Evolutionary conservation across 2,113 vertebrate species (phyloP).

Genomic region (Colistium nudipinnis): DNA sequence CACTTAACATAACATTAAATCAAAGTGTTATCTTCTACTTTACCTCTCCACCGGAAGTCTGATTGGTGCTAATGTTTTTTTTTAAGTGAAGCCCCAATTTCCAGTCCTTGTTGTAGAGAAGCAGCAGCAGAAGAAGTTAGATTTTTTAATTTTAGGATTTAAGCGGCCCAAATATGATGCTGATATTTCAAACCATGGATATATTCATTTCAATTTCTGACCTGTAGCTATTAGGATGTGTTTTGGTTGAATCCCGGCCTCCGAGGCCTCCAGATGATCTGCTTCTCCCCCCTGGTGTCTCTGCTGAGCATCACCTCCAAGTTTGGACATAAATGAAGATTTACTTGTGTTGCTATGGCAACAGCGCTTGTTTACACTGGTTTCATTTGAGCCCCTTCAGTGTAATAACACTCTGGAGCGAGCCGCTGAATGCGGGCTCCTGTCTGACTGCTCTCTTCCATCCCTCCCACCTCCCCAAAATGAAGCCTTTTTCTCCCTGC

Average conservation of each 20-base stretch:
- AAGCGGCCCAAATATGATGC: too few species aligned
- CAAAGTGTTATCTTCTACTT: background rate
- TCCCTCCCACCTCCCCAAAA: slow-evolving; percentile 23
- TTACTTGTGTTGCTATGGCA: slow-evolving; percentile 68
- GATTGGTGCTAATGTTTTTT: background rate
- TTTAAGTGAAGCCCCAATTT: slow-evolving; percentile 40
- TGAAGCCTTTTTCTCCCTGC: background rate
- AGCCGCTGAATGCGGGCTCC: slow-evolving; percentile 44
- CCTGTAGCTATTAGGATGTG: background rate
- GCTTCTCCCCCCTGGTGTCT: slow-evolving; percentile 14
- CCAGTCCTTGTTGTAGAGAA: too few species aligned
- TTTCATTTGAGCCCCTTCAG: slow-evolving; percentile 55
- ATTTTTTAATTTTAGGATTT: too few species aligned
- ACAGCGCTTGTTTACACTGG: slow-evolving; percentile 70
- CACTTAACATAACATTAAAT: background rate
- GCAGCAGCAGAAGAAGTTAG: too few species aligned
- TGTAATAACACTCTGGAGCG: slow-evolving; percentile 68
- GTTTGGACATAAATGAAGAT: slow-evolving; percentile 40
- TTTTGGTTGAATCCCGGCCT: background rate
- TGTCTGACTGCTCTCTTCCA: slow-evolving; percentile 53
- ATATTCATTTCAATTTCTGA: slow-evolving; percentile 2
- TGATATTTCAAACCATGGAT: background rate
- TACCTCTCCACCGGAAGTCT: slow-evolving; percentile 1
- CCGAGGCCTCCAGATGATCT: background rate
- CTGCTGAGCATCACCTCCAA: slow-evolving; percentile 2